Evolutionary conservation across 2,113 vertebrate species (phyloP).

Genomic region (Pygoscelis antarcticus): DNA sequence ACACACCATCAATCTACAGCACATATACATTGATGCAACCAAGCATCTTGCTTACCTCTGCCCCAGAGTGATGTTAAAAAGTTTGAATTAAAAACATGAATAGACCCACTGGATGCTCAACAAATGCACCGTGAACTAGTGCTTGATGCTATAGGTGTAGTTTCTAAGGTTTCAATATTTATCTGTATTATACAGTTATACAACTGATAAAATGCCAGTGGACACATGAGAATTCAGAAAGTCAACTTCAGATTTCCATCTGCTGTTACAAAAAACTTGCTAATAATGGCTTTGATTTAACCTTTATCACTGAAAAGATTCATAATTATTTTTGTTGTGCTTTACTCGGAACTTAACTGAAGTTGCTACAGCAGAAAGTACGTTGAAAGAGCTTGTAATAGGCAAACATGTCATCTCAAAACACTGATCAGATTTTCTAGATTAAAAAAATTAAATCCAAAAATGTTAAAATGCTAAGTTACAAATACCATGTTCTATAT

Average conservation of each 20-base stretch:
- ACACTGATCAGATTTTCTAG: background rate
- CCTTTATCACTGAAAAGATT: background rate
- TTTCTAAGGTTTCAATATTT: background rate
- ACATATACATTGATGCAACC: background rate
- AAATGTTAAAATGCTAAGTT: background rate
- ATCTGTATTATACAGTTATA: background rate
- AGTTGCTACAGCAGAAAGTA: background rate
- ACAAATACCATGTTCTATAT: background rate
- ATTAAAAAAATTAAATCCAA: background rate
- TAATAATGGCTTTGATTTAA: background rate
- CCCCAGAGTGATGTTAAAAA: background rate
- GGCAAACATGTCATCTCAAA: background rate
- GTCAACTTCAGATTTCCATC: background rate
- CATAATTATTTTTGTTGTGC: background rate
- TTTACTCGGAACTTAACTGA: background rate
- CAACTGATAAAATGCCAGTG: background rate
- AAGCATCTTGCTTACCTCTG: background rate
- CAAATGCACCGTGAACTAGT: background rate
- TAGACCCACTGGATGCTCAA: background rate
- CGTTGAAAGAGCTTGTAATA: background rate
- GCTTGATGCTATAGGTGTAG: background rate
- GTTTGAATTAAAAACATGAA: background rate
- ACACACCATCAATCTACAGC: background rate
- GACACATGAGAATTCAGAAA: background rate
- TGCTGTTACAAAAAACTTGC: background rate